A percentile compares a stretch with the other conserved stretches of the same genome.
Evolutionary conservation across 2,113 vertebrate species (phyloP).

Genomic region (Octodon degus): DNA sequence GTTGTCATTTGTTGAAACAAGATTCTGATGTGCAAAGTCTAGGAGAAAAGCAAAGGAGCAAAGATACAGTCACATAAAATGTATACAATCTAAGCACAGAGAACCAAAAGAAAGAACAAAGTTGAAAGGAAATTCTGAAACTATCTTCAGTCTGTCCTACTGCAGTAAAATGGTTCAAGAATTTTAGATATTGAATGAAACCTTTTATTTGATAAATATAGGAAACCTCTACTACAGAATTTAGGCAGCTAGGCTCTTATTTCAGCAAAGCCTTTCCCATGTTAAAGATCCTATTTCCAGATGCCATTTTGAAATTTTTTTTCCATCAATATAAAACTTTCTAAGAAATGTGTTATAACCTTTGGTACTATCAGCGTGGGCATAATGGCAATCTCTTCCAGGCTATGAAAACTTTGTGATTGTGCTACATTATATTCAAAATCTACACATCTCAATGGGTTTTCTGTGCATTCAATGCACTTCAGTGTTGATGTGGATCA

Average conservation of each 20-base stretch:
- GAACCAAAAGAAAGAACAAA: background rate
- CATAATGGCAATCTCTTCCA: slow-evolving; percentile 40
- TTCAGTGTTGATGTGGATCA: slow-evolving; percentile 71
- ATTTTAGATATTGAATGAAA: background rate
- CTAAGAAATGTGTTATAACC: slow-evolving; percentile 42
- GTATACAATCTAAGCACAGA: background rate
- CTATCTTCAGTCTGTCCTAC: background rate
- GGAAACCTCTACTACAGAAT: slow-evolving; percentile 10
- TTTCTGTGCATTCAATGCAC: slow-evolving; percentile 69
- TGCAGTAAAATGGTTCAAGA: slow-evolving; percentile 17
- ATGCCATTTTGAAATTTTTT: slow-evolving; percentile 16
- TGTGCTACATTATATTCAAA: slow-evolving; percentile 66
- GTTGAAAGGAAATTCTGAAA: slow-evolving; percentile 10
- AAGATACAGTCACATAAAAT: background rate
- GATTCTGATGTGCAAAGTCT: background rate
- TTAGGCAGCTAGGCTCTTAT: background rate
- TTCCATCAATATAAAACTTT: background rate
- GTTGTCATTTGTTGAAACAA: background rate
- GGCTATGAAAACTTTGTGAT: slow-evolving; percentile 45
- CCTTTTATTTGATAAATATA: background rate
- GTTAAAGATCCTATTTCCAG: slow-evolving; percentile 23
- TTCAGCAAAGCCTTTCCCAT: slow-evolving; percentile 32
- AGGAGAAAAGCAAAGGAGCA: background rate
- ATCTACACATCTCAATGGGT: slow-evolving; percentile 68
- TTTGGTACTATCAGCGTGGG: background rate